Evolutionary conservation across 2,797 vertebrate genomes (phyloP).

Genomic region (Galago senegalensis): DNA sequence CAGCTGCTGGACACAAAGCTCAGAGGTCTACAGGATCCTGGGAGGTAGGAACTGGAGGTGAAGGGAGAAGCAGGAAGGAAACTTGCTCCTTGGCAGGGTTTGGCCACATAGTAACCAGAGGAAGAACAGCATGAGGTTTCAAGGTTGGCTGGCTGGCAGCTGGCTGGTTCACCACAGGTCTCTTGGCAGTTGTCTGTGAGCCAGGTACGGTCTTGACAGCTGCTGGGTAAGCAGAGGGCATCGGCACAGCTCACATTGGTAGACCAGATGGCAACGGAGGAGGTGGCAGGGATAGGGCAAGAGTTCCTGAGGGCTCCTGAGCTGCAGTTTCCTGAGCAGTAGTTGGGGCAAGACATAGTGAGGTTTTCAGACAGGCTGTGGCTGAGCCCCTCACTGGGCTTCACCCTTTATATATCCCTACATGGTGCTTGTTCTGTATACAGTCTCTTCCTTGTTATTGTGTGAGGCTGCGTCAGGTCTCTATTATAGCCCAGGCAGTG

Average conservation of each 20-base stretch:
- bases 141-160: neutral
- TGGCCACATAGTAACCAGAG: neutral
- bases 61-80: conserved; percentile 27
- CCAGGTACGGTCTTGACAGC: conserved; percentile 56
- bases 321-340: conserved; percentile 48
- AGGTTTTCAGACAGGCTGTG: neutral
- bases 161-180: neutral
- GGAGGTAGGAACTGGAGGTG: conserved; percentile 32
- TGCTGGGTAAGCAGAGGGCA: conserved; percentile 34
- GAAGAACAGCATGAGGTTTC: conserved; percentile 42
- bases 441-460: conserved; percentile 68
- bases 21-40: conserved; percentile 36
- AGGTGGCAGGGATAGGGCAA: neutral
- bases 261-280: neutral
- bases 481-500: conserved; percentile 39
- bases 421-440: neutral
- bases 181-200: conserved; percentile 55
- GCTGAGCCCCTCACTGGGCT: neutral
- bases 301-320: conserved; percentile 11
- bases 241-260: neutral
- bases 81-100: conserved; percentile 44
- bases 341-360: conserved; percentile 63
- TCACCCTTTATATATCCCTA: conserved; percentile 64
- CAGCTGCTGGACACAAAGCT: neutral
- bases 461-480: conserved; percentile 25